Base-by-base conservation (phyloP, 2,113 vertebrate genomes). In the Sitta europaea region DNA sequence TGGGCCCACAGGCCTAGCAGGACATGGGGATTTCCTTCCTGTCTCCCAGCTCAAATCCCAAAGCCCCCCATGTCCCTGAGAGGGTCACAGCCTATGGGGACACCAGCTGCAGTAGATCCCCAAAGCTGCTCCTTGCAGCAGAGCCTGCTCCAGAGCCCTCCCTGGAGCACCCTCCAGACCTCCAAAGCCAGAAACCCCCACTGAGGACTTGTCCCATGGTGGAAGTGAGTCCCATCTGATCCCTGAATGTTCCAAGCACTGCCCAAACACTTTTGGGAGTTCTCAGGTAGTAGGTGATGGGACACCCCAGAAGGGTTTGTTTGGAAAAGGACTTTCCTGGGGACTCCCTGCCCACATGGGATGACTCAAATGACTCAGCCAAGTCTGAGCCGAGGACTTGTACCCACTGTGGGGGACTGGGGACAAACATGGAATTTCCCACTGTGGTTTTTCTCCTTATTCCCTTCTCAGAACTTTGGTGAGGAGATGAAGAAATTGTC, bases 301-400 rank as follows among this genome's bases (percentile, higher is more conserved):
- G 66, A 22, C 20, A 62, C 9, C n/a, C 10, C 18, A 43, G 22
- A 15, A 29, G 13, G 9, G 2, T n/a, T 71, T 59, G 10, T 40
- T 57, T 55, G 42, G 47, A 9, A 50, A 73, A 54, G 19, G 33
- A 23, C 10, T 68, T 70, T 71, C n/a, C 33, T 54, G 15, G 20
- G 15, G 11, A 16, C 20, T 65, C 51, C 45, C 33, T 38, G 51
- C 9, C 23, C 3, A 0, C 20, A 0, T 1, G 3, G 27, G 31
- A 11, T 33, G 22, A 31, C 20, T 86, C 29, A 38, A 51, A 63
- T 20, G 23, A 58, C 10, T 45, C 21, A 43, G 10, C 40, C 35
- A 35, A 57, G 40, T 18, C n/a, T n/a, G 28, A 45, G 24, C 42
- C 17, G 7, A 51, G 42, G 18, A 28, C 6, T 20, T 29, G 29